These are phyloP conservation scores for Eueides isabella DNA, from an alignment of 1,140 invertebrate genomes.

Conservation along the genomic window DNA sequence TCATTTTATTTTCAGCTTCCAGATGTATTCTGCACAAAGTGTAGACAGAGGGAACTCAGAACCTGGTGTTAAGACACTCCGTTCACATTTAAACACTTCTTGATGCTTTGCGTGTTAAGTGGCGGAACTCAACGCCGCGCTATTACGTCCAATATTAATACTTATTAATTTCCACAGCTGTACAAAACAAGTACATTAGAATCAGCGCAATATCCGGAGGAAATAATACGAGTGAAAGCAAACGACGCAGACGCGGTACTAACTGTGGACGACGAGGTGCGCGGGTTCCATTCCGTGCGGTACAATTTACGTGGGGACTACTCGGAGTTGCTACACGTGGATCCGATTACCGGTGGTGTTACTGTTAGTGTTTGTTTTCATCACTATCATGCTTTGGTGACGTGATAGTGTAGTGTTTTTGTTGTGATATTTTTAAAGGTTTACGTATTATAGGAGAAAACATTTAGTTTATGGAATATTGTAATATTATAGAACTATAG, in stretches of 20 bases:
- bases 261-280: slow-evolving; percentile 83
- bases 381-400: not conserved
- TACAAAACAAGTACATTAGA: slow-evolving; percentile 88
- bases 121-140: too few relatives aligned
- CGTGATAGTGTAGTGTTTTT: not conserved
- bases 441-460: too few relatives aligned
- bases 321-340: slow-evolving; percentile 87
- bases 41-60: too few relatives aligned
- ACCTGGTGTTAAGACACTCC: too few relatives aligned
- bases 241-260: slow-evolving; percentile 87
- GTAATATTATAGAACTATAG: too few relatives aligned
- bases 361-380: not conserved
- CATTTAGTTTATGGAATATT: too few relatives aligned
- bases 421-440: not conserved
- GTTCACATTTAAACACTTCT: too few relatives aligned
- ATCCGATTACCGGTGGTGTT: slow-evolving; percentile 84
- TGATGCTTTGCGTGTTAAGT: too few relatives aligned
- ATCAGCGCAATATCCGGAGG: slow-evolving; percentile 86
- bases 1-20: too few relatives aligned
- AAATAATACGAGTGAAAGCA: slow-evolving; percentile 87
- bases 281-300: slow-evolving; percentile 86
- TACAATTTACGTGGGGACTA: slow-evolving; percentile 88
- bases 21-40: too few relatives aligned
- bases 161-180: slow-evolving; percentile 58
- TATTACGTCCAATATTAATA: not conserved